A percentile compares a stretch with the other conserved stretches of the same genome.
Conservation (phyloP, 2,888 invertebrate species). For the Mythimna lalbum region DNA sequence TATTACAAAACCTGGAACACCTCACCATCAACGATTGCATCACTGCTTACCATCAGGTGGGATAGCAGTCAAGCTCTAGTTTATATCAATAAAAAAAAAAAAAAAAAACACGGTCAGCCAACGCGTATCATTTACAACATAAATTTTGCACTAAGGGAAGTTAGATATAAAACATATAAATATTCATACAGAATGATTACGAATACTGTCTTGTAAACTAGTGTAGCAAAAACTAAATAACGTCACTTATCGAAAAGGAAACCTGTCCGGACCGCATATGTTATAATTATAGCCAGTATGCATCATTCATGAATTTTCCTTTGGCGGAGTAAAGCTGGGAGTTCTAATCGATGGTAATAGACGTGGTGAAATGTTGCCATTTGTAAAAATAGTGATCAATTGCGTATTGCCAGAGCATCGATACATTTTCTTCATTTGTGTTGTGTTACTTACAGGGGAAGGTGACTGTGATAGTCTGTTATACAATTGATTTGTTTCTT, state of each 20-base stretch:
- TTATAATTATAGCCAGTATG: conserved; percentile 50
- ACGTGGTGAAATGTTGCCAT: conserved; percentile 44
- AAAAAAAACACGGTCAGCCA: conserved; percentile 8
- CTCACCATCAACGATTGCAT: too few relatives aligned
- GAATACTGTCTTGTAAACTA: conserved; percentile 47
- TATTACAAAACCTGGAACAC: conserved; percentile 27
- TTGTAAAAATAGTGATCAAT: conserved; percentile 32
- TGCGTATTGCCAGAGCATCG: conserved; percentile 17
- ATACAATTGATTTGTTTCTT: background rate
- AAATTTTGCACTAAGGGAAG: conserved; percentile 42
- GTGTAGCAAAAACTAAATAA: conserved; percentile 51
- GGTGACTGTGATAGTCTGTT: conserved; percentile 9
- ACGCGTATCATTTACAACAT: conserved; percentile 36
- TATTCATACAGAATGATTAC: conserved; percentile 54
- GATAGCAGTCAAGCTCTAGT: too few relatives aligned
- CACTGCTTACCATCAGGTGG: too few relatives aligned
- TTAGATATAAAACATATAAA: conserved; percentile 50
- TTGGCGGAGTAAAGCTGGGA: conserved; percentile 33
- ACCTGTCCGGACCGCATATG: conserved; percentile 40
- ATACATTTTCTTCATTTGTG: conserved; percentile 20
- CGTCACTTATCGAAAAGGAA: conserved; percentile 56
- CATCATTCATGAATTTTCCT: conserved; percentile 60
- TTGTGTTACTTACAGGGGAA: conserved; percentile 8
- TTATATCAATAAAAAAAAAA: too few relatives aligned
- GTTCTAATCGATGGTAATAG: conserved; percentile 43